These are phyloP conservation scores for Microcebus ravelobensis DNA, from an alignment of 2,113 vertebrate species.

Conservation along the genomic window DNA sequence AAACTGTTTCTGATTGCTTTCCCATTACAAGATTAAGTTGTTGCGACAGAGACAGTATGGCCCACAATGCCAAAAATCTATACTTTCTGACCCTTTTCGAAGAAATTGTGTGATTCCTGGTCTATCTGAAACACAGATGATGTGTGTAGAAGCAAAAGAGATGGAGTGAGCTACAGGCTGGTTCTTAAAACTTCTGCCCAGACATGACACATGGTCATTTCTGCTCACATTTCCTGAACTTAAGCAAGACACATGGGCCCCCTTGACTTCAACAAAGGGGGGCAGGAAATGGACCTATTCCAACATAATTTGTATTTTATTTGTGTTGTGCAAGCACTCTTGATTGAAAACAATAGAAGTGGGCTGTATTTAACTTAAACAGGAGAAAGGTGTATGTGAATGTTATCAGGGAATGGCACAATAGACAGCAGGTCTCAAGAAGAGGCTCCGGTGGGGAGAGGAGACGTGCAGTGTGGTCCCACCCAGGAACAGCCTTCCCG, in stretches of 20 bases:
- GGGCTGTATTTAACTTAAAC: background rate
- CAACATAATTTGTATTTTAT: background rate
- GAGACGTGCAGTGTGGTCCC: accelerated
- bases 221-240: background rate
- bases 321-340: background rate
- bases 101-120: background rate
- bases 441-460: background rate
- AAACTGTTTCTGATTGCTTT: background rate
- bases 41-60: background rate
- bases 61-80: background rate
- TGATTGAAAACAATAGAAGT: background rate
- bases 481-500: accelerated
- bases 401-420: background rate
- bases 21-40: background rate
- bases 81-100: background rate
- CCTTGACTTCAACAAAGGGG: background rate
- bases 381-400: background rate
- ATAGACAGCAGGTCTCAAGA: background rate
- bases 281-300: background rate
- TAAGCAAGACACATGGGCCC: background rate
- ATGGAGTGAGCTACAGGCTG: background rate
- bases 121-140: background rate
- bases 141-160: background rate
- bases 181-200: background rate
- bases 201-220: background rate